These are phyloP conservation scores for Numida meleagris DNA, from an alignment of 2,113 vertebrate species.

Conservation along the genomic window DNA sequence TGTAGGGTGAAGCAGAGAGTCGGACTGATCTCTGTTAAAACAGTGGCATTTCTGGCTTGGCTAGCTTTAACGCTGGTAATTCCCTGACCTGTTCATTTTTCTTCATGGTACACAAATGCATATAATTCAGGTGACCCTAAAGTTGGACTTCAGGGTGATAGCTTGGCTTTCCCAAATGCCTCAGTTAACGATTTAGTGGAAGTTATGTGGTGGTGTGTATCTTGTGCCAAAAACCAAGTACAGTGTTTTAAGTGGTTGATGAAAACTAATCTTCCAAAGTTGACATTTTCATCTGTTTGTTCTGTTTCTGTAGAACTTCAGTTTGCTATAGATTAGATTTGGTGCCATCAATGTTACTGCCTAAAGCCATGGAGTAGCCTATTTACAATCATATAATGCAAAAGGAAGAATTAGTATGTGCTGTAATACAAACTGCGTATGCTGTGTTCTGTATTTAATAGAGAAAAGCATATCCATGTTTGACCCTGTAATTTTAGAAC, in stretches of 20 bases:
- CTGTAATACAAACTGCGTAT: not conserved
- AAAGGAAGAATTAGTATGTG: not conserved
- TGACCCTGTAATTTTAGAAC: not conserved
- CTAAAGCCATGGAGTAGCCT: not conserved
- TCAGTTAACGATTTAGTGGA: not conserved
- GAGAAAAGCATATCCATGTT: not conserved
- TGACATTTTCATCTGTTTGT: not conserved
- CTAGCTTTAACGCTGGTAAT: not conserved
- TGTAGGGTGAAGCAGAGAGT: not conserved
- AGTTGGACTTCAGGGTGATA: not conserved
- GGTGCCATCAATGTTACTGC: not conserved
- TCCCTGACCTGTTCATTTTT: not conserved
- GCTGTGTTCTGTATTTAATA: not conserved
- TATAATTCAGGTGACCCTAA: not conserved
- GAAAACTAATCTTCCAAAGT: not conserved
- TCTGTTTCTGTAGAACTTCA: not conserved
- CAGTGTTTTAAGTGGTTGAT: not conserved
- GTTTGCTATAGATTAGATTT: not conserved
- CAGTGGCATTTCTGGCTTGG: not conserved
- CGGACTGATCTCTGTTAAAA: not conserved
- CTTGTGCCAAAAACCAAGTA: not conserved
- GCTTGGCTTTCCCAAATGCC: not conserved
- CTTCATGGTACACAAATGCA: not conserved
- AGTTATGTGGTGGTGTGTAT: not conserved
- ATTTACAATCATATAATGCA: not conserved